Base-by-base conservation (phyloP, 1,140 invertebrate species). In the Antheraea mylitta region DNA sequence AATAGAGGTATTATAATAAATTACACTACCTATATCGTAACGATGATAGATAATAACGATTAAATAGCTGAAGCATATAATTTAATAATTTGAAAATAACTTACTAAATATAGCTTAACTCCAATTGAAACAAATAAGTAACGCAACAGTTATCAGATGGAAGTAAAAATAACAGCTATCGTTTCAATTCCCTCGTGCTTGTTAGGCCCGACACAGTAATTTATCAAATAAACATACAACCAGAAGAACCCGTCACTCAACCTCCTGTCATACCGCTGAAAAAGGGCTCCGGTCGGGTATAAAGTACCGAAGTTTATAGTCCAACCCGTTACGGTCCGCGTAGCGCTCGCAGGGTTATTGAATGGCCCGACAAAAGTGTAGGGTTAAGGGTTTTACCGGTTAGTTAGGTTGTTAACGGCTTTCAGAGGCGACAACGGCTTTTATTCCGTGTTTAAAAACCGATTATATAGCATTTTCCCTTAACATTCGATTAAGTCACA, bases 91-190 rank as follows among this genome's bases (percentile, higher is more conserved):
- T 4, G 38, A 42, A 42, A 10, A 10, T 42, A 42, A 10, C 8
- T 30, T 30, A 4, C 22, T 30, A 30, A 30, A 30, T 4, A 30
- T 30, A 30, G 4, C 22, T 30, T 30, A 30, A 30, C 22, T 30
- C 22, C 22, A 30, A 30, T 4, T 30, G 1, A 30, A n/a, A 30
- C 6, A 53, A 53, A 53, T 6, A 53, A 16, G 16, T 16, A 30
- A 30, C 22, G 22, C 4, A 30, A 30, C 22, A 30, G 22, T 30
- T 30, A 30, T 30, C 22, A 53, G 1, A 53, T 13, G 0, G 66
- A 67, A 77, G 75, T 66, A 67, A 53, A 0, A 42, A 53, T 53
- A 53, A n/a, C 9, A 53, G 16, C 11, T 16, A 53, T 53, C 11
- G 11, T 53, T 53, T 53, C 16, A 13, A 53, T 53, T 53, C 45